A percentile compares a stretch with the other conserved stretches of the same genome.
Evolutionary conservation across 1,140 invertebrate genomes (phyloP).

Genomic region (Lasioglossum albipes): DNA sequence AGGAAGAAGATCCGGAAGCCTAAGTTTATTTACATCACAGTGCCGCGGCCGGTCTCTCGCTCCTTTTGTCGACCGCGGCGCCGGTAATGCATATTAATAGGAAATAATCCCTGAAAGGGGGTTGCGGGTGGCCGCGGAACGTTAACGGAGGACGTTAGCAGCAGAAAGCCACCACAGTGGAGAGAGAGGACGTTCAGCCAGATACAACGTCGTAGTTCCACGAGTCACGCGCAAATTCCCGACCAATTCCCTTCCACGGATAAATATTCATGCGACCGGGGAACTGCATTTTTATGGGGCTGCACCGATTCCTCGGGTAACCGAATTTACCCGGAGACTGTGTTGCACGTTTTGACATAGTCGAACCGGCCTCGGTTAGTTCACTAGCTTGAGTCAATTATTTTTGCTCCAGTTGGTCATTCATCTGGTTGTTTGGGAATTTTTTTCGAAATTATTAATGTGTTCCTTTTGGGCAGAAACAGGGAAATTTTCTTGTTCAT

Average conservation of each 20-base stretch:
- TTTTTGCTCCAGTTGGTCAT: no score
- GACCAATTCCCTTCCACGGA: conserved; percentile 69
- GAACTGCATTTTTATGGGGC: conserved; percentile 32
- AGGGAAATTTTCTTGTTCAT: no score
- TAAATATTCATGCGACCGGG: conserved; percentile 74
- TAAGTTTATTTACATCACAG: conserved; percentile 67
- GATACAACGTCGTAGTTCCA: conserved; percentile 67
- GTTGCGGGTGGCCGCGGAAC: conserved; percentile 38
- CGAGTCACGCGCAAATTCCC: conserved; percentile 68
- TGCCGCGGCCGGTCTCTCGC: conserved; percentile 47
- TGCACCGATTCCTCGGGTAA: background rate
- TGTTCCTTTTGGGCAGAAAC: no score
- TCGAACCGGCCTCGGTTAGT: no score
- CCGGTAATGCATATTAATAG: conserved; percentile 65
- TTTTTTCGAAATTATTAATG: no score
- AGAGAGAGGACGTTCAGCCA: conserved; percentile 38
- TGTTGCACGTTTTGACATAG: no score
- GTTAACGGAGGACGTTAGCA: conserved; percentile 36
- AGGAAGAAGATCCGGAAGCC: conserved; percentile 58
- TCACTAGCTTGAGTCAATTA: no score
- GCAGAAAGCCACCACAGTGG: conserved; percentile 39
- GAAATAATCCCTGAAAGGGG: conserved; percentile 55
- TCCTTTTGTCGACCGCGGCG: conserved; percentile 53
- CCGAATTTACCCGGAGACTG: background rate
- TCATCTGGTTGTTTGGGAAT: no score